A percentile compares a stretch with the other conserved stretches of the same genome.
Evolutionary conservation across 1,140 invertebrate genomes (phyloP).

Genomic region (Aricia agestis): DNA sequence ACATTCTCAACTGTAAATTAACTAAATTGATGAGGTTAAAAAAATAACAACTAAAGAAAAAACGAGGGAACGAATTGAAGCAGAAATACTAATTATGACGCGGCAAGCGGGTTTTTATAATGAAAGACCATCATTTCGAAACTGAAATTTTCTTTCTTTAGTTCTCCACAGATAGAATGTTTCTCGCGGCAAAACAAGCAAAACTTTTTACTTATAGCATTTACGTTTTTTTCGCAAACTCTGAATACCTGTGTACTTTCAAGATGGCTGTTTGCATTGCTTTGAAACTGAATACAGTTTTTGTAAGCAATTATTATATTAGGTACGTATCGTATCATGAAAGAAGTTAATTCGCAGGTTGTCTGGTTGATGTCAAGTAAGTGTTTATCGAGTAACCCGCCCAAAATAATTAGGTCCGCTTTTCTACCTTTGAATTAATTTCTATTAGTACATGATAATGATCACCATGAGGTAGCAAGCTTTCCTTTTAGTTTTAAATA

Average conservation of each 20-base stretch:
- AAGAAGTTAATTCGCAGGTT: no score
- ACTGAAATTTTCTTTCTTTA: constrained; percentile 1
- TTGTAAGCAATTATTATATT: no score
- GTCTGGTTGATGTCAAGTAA: no score
- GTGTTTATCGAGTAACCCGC: no score
- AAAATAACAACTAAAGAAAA: background rate
- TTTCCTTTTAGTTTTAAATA: no score
- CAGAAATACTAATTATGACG: background rate
- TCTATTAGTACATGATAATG: no score
- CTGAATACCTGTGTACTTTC: background rate
- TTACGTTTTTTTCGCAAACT: background rate
- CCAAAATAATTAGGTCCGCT: no score
- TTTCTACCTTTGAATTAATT: no score
- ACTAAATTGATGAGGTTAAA: background rate
- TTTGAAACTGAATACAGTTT: no score
- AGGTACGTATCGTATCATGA: no score
- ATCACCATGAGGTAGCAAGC: no score
- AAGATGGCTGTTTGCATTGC: background rate
- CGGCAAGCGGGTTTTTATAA: background rate
- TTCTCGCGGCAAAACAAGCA: background rate
- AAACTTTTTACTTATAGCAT: constrained; percentile 1
- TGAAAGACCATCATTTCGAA: constrained; percentile 3
- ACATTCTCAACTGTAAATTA: background rate
- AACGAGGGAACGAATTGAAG: background rate
- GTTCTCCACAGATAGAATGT: background rate